Percentiles rank a stretch among this genome's conserved stretches.
These are phyloP conservation scores for Mimachlamys varia DNA, from an alignment of 2,888 invertebrate genomes.

Conservation along the genomic window DNA sequence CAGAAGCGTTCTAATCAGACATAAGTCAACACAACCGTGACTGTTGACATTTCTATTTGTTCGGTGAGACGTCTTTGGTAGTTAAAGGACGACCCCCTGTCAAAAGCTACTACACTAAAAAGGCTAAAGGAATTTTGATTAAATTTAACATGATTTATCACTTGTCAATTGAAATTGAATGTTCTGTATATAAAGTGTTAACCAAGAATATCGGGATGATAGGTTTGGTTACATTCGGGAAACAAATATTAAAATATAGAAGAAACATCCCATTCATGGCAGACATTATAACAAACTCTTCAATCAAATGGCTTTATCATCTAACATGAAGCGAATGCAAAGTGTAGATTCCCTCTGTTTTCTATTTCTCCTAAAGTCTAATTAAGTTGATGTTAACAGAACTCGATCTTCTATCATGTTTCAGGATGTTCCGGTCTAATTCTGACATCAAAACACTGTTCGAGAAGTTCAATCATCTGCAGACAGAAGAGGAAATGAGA, in stretches of 20 bases:
- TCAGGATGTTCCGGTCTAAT: conserved; percentile 93
- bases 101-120: not conserved
- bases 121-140: not conserved
- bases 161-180: not conserved
- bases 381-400: too few species aligned
- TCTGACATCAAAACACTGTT: conserved; percentile 86
- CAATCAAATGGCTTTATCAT: too few species aligned
- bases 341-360: too few species aligned
- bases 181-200: not conserved
- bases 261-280: too few species aligned
- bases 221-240: too few species aligned
- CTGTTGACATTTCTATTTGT: not conserved
- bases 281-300: too few species aligned
- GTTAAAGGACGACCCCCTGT: not conserved
- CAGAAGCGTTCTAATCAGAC: not conserved
- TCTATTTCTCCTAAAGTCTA: too few species aligned
- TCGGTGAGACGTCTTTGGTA: not conserved
- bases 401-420: conserved; percentile 63
- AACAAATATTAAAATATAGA: too few species aligned
- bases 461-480: conserved; percentile 88
- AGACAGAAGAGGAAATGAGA: conserved; percentile 91
- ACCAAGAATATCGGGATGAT: too few species aligned
- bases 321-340: too few species aligned
- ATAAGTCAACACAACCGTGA: too few species aligned
- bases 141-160: not conserved